Conservation (phyloP, 2,113 vertebrate species). For the Dryoscopus gambensis region DNA sequence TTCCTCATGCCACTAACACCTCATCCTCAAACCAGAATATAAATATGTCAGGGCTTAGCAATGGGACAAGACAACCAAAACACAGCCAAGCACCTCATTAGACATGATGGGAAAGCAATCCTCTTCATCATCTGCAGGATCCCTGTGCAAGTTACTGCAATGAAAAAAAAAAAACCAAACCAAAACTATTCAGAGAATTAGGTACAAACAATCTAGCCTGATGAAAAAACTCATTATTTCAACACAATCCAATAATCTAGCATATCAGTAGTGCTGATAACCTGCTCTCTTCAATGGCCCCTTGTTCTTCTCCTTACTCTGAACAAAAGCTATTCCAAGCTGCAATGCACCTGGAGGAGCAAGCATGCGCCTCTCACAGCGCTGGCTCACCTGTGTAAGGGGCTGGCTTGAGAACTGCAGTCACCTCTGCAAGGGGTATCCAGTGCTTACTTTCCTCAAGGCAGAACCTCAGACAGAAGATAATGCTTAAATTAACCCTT, state of each 20-base stretch:
- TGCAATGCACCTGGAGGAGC: not conserved
- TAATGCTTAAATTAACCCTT: not conserved
- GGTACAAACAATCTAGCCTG: not conserved
- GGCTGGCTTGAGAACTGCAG: not conserved
- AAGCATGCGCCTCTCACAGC: not conserved
- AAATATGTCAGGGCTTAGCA: not conserved
- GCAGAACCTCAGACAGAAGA: not conserved
- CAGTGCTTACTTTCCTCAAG: not conserved
- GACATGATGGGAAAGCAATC: not conserved
- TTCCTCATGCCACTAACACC: not conserved
- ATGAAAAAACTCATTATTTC: not conserved
- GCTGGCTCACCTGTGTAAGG: not conserved
- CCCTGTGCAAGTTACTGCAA: not conserved
- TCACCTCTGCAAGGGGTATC: not conserved
- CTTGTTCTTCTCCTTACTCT: not conserved
- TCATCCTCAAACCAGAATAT: not conserved
- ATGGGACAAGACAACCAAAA: not conserved
- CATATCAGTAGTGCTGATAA: not conserved
- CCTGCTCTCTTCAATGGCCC: not conserved
- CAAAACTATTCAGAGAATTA: not conserved
- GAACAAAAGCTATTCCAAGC: not conserved
- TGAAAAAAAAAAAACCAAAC: not conserved
- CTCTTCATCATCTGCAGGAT: not conserved
- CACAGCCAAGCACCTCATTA: not conserved
- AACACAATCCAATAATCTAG: not conserved